Percentiles rank a stretch among this genome's conserved stretches.
Evolutionary conservation across 2,888 invertebrate genomes (phyloP).

Genomic region (Stenoptilia bipunctidactyla): DNA sequence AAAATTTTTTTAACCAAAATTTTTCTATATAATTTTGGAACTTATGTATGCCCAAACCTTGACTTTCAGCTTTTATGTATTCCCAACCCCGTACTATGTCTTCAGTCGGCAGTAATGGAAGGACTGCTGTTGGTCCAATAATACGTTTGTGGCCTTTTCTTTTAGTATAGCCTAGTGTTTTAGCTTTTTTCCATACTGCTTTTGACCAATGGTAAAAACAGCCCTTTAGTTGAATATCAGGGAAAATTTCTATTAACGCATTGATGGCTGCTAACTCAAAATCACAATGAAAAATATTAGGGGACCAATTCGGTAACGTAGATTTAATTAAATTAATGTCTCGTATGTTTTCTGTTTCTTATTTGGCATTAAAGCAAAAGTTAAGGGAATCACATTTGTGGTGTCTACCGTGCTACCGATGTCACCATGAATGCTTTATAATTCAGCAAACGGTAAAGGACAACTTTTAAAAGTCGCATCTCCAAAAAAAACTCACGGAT

Average conservation of each 20-base stretch:
- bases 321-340: neutral
- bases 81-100: slow-evolving; percentile 2
- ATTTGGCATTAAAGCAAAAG: slow-evolving; percentile 9
- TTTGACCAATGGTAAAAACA: slow-evolving; percentile 7
- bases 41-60: neutral
- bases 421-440: slow-evolving; percentile 10
- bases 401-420: slow-evolving; percentile 8
- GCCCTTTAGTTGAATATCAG: slow-evolving; percentile 4
- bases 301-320: slow-evolving; percentile 8
- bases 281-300: slow-evolving; percentile 9
- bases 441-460: slow-evolving; percentile 9
- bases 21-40: neutral
- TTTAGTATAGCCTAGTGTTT: neutral
- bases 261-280: slow-evolving; percentile 8
- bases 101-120: slow-evolving; percentile 6
- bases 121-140: slow-evolving; percentile 4
- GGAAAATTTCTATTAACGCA: neutral
- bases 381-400: slow-evolving; percentile 9
- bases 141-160: slow-evolving; percentile 4
- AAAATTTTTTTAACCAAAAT: neutral
- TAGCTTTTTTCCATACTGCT: slow-evolving; percentile 6
- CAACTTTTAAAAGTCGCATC: slow-evolving; percentile 10
- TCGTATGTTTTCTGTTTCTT: slow-evolving; percentile 3
- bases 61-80: neutral
- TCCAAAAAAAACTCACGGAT: slow-evolving; percentile 8